Conservation (phyloP, 1,140 invertebrate genomes). For the Musca vetustissima region DNA sequence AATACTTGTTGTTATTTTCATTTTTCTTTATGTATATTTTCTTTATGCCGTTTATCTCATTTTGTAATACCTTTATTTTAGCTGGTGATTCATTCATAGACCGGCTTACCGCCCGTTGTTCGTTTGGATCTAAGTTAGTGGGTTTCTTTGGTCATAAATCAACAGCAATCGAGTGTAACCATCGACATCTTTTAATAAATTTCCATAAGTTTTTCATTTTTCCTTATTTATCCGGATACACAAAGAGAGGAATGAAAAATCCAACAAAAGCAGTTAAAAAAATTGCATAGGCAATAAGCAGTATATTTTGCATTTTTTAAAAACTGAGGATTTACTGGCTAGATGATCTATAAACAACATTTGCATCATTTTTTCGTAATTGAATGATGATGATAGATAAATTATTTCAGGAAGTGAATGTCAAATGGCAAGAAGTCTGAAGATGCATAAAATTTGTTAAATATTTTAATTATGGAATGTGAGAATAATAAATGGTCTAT, state of each 20-base stretch:
- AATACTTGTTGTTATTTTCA: not conserved
- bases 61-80: not conserved
- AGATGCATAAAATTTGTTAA: too few species aligned
- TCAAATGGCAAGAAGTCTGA: too few species aligned
- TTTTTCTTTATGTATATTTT: constrained; percentile 2
- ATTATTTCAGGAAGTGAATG: too few species aligned
- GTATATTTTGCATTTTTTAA: too few species aligned
- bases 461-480: too few species aligned
- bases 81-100: not conserved
- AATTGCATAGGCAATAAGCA: not conserved
- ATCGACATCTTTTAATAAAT: not conserved
- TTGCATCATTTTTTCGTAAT: too few species aligned
- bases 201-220: not conserved
- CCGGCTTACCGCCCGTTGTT: not conserved
- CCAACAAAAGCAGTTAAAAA: not conserved
- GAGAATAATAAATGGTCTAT: too few species aligned
- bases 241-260: not conserved
- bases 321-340: too few species aligned
- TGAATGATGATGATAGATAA: too few species aligned
- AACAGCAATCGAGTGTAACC: constrained; percentile 10
- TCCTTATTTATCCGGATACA: not conserved
- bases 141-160: constrained; percentile 14
- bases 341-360: too few species aligned
- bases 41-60: not conserved
- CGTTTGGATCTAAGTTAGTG: constrained; percentile 13